Conservation (phyloP, 1,140 invertebrate genomes). For the Sarcophaga peregrina region DNA sequence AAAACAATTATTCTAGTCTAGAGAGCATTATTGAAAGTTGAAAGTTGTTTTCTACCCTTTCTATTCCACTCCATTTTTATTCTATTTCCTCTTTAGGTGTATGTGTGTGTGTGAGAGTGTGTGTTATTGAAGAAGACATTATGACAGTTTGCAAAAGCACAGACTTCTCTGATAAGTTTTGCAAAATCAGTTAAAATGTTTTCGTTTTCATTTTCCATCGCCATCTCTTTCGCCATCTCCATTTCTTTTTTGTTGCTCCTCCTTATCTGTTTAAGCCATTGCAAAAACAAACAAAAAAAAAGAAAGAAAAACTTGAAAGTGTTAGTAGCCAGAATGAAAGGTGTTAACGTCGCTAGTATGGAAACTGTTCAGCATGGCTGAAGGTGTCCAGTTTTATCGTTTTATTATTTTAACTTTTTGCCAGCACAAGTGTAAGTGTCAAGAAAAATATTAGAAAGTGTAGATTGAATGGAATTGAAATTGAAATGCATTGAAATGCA, state of each 20-base stretch:
- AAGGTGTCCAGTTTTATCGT: slow-evolving; percentile 11
- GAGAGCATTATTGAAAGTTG: slow-evolving; percentile 40
- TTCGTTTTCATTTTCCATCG: too few relatives aligned
- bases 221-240: too few relatives aligned
- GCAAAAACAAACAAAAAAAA: too few relatives aligned
- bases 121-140: neutral
- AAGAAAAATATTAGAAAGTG: neutral
- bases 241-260: too few relatives aligned
- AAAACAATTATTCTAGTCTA: slow-evolving; percentile 42
- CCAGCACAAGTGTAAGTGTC: neutral
- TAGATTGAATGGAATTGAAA: neutral
- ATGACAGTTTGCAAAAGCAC: neutral
- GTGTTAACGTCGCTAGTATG: neutral
- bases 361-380: neutral
- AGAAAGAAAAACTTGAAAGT: too few relatives aligned
- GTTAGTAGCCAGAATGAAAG: neutral
- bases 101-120: neutral
- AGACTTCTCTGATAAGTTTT: neutral
- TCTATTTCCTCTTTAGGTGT: neutral
- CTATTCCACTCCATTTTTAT: neutral
- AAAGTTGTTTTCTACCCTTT: too few relatives aligned
- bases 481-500: slow-evolving; percentile 8
- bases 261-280: too few relatives aligned
- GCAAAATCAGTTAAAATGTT: neutral
- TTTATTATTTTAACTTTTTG: slow-evolving; percentile 7